These are phyloP conservation scores for Gymnarchus niloticus DNA, from an alignment of 2,113 vertebrate genomes.

Conservation along the genomic window DNA sequence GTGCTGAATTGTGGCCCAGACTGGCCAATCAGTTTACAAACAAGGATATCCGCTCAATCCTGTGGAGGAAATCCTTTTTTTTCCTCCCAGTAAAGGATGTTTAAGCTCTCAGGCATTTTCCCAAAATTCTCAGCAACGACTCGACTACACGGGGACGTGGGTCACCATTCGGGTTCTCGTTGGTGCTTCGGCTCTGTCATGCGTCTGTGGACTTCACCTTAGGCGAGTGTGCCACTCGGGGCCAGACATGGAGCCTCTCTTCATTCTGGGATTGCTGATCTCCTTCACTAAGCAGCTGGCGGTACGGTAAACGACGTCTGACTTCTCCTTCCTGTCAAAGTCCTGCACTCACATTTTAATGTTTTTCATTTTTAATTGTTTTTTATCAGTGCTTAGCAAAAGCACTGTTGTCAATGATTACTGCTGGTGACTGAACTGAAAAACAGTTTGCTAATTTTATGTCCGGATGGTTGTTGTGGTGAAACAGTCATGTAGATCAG, in stretches of 20 bases:
- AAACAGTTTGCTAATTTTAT: background rate
- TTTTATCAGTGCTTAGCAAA: background rate
- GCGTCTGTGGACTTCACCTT: background rate
- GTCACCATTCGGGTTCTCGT: too few relatives aligned
- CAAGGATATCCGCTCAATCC: constrained; percentile 50
- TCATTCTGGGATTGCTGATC: constrained; percentile 31
- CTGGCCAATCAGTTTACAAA: constrained; percentile 38
- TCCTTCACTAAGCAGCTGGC: constrained; percentile 27
- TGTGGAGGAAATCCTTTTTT: constrained; percentile 73
- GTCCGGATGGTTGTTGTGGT: background rate
- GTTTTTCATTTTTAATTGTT: background rate
- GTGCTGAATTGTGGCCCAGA: background rate
- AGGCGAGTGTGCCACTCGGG: constrained; percentile 5
- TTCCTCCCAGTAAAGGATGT: constrained; percentile 63
- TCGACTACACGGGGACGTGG: background rate
- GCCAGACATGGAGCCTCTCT: constrained; percentile 36
- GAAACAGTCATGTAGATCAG: too few relatives aligned
- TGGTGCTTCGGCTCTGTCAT: background rate
- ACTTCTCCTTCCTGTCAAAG: background rate
- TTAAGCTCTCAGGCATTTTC: constrained; percentile 24
- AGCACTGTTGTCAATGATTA: background rate
- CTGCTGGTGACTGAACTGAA: background rate
- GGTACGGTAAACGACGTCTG: constrained; percentile 30
- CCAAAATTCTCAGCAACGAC: background rate
- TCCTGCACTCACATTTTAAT: background rate